Evolutionary conservation across 1,140 invertebrate species (phyloP).

Genomic region (Calliphora vicina): DNA sequence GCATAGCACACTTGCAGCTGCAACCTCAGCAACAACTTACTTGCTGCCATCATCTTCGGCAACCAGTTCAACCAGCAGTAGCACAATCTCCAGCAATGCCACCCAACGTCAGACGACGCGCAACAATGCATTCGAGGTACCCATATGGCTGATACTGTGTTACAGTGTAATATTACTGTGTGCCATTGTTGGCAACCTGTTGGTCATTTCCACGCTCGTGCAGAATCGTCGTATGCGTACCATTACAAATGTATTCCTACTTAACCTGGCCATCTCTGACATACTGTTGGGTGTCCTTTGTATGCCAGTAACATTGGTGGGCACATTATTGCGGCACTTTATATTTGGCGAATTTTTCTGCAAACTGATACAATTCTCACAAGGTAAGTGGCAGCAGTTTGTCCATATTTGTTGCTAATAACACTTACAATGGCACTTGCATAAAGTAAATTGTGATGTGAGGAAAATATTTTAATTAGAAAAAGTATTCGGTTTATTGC

Average conservation of each 20-base stretch:
- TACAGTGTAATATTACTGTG: slow-evolving; percentile 82
- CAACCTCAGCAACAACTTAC: neutral
- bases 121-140: slow-evolving; percentile 45
- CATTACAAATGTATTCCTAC: slow-evolving; percentile 86
- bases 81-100: slow-evolving; percentile 2
- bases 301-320: slow-evolving; percentile 86
- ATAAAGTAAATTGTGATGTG: too few relatives aligned
- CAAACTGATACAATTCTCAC: slow-evolving; percentile 84
- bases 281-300: slow-evolving; percentile 85
- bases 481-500: too few relatives aligned
- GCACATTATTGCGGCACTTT: slow-evolving; percentile 81
- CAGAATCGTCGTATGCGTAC: slow-evolving; percentile 87
- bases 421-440: too few relatives aligned
- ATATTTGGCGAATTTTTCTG: slow-evolving; percentile 84
- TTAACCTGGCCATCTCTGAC: slow-evolving; percentile 85
- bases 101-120: slow-evolving; percentile 42
- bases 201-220: slow-evolving; percentile 81
- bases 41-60: neutral
- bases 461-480: too few relatives aligned
- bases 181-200: slow-evolving; percentile 79
- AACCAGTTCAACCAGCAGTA: neutral
- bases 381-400: slow-evolving; percentile 71
- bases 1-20: neutral
- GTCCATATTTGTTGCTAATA: too few relatives aligned
- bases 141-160: slow-evolving; percentile 69